Conservation (phyloP, 1,140 invertebrate species). For the Eubasilissa regina region DNA sequence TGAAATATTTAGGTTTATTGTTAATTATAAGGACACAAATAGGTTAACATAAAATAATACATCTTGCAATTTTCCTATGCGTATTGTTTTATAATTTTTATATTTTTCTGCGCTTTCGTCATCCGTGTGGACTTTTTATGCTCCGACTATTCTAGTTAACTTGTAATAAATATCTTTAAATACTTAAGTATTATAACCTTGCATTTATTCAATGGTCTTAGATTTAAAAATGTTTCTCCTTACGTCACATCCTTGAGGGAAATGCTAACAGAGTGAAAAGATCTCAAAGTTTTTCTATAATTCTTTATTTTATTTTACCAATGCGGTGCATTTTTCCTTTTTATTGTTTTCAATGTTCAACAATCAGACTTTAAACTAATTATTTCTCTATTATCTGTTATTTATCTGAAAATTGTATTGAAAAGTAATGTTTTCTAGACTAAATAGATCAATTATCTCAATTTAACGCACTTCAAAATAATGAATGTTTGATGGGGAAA, state of each 20-base stretch:
- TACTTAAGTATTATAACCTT: conserved; percentile 30
- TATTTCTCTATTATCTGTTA: no score
- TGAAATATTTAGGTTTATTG: conserved; percentile 22
- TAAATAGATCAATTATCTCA: not conserved
- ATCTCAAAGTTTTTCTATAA: conserved; percentile 21
- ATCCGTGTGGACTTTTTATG: not conserved
- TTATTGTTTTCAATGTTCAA: no score
- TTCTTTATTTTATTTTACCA: not conserved
- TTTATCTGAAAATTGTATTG: conserved; percentile 1
- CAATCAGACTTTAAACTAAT: no score
- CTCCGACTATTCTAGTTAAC: conserved; percentile 17
- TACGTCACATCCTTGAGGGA: not conserved
- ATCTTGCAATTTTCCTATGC: conserved; percentile 5
- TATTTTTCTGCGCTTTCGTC: conserved; percentile 6
- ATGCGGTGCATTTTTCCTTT: not conserved
- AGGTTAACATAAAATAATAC: not conserved
- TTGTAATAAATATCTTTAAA: conserved; percentile 23
- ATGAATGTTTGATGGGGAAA: no score
- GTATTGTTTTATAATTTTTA: not conserved
- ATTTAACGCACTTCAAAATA: not conserved
- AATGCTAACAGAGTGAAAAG: conserved; percentile 5
- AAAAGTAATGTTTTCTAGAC: conserved; percentile 14
- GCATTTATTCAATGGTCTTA: conserved; percentile 45
- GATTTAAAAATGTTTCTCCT: conserved; percentile 22
- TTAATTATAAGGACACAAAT: conserved; percentile 22